Base-by-base conservation (phyloP, 2,888 invertebrate genomes). In the Drosophila imparisetae region DNA sequence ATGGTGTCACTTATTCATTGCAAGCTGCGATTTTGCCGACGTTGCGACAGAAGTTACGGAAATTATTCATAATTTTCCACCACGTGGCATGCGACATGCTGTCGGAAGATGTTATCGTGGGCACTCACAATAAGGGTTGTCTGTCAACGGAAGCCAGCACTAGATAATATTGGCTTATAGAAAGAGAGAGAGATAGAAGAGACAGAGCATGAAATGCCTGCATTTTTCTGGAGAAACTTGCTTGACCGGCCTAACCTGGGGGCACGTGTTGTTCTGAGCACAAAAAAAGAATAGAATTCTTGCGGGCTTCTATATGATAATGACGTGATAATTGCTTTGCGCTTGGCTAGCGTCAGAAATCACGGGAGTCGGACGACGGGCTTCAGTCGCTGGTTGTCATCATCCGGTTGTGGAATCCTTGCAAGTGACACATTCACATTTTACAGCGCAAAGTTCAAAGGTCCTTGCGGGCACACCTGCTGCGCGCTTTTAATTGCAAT, bases 401-500 rank as follows among this genome's bases (percentile, higher is more conserved):
- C 72, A 86, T 86, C 80, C 88, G 66, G 70, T 90, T 86, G 73
- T 36, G 89, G 92, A 92, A 91, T 86, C 92, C 92, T 83, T 92
- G 91, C 92, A 92, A 92, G 90, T 91, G 91, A 92, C 84, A 84
- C 81, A 72, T 81, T 73, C 90, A 89, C 81, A 78, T 87, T 83
- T 82, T 89, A 83, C 83, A 77, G 71, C 83, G 81, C 38, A 80
- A 80, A 87, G 86, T 91, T 91, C 91, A 92, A 92, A 91, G 92
- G 78, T 68, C 72, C 29, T 66, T 27, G 5, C n/a, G 40, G 42
- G 27, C 62, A 86, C 91, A 91, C 91, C 91, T 92, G 92, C 86
- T 87, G 91, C 64, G 91, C 76, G 77, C 81, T 91, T 91, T 91
- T 91, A 91, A 91, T 91, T 91, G 91, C 92, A 90, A 76, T 67